Percentiles rank a stretch among this genome's conserved stretches.
These are phyloP conservation scores for Axea sp. DNA, from an alignment of 2,888 invertebrate species.

Conservation along the genomic window DNA sequence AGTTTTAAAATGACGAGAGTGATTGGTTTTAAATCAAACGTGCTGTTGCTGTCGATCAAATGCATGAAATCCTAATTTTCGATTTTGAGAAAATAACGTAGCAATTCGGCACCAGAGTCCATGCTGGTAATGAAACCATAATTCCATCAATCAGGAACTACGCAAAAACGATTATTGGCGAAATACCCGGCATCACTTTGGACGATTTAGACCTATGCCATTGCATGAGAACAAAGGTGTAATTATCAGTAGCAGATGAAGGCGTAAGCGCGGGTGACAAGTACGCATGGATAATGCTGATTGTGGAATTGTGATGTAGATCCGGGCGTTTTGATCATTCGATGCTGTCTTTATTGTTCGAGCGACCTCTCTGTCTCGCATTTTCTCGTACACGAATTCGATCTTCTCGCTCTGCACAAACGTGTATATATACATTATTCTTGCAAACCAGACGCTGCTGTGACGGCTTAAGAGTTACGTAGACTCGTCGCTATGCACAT, in stretches of 20 bases:
- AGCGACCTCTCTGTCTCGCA: slow-evolving; percentile 1
- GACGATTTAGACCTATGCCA: slow-evolving; percentile 56
- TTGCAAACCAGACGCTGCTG: slow-evolving; percentile 12
- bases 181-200: slow-evolving; percentile 50
- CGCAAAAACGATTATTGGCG: slow-evolving; percentile 57
- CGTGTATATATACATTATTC: slow-evolving; percentile 36
- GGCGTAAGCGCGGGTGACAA: slow-evolving; percentile 64
- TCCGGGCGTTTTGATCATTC: slow-evolving; percentile 57
- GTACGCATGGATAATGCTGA: slow-evolving; percentile 70
- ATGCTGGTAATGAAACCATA: slow-evolving; percentile 56
- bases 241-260: slow-evolving; percentile 71
- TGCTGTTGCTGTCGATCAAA: not conserved
- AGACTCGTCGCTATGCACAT: slow-evolving; percentile 50
- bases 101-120: slow-evolving; percentile 4
- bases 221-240: slow-evolving; percentile 67
- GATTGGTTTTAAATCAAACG: slow-evolving; percentile 28
- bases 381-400: slow-evolving; percentile 27
- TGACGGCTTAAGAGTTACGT: slow-evolving; percentile 49
- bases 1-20: no score
- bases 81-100: slow-evolving; percentile 46
- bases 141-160: slow-evolving; percentile 43
- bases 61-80: slow-evolving; percentile 40
- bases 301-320: slow-evolving; percentile 74
- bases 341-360: slow-evolving; percentile 22
- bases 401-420: slow-evolving; percentile 16